phyloP scores from a whole-genome alignment of 1,140 invertebrate genomes.

The Neotoxoptera formosana region DNA sequence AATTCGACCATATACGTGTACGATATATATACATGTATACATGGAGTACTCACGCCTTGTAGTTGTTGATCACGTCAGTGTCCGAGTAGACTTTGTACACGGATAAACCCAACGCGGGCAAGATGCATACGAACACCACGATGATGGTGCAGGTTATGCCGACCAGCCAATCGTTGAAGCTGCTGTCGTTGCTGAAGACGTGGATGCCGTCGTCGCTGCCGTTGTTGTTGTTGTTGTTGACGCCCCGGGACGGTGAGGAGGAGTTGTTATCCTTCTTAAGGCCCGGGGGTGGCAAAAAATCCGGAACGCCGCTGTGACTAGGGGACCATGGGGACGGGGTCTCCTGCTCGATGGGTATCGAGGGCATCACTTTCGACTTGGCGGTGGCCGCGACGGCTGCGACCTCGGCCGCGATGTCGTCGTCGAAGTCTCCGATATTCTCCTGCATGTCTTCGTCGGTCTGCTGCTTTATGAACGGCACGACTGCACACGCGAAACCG shows the following conservation, averaged over 20 bases:
- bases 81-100: accelerated
- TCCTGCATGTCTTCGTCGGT: background rate
- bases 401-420: background rate
- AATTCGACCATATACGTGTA: no score
- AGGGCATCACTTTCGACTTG: background rate
- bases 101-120: background rate
- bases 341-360: background rate
- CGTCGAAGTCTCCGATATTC: background rate
- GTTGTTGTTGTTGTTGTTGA: background rate
- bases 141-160: background rate
- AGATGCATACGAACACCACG: background rate
- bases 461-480: background rate
- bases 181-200: background rate
- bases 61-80: background rate
- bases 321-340: no score
- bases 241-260: no score
- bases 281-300: background rate
- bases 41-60: background rate
- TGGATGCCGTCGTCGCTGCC: no score
- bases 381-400: background rate
- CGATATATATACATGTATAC: background rate
- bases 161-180: background rate
- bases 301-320: background rate
- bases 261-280: background rate
- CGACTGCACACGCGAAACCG: background rate